These are phyloP conservation scores for Champsocephalus esox DNA, from an alignment of 2,797 vertebrate genomes.

Conservation along the genomic window DNA sequence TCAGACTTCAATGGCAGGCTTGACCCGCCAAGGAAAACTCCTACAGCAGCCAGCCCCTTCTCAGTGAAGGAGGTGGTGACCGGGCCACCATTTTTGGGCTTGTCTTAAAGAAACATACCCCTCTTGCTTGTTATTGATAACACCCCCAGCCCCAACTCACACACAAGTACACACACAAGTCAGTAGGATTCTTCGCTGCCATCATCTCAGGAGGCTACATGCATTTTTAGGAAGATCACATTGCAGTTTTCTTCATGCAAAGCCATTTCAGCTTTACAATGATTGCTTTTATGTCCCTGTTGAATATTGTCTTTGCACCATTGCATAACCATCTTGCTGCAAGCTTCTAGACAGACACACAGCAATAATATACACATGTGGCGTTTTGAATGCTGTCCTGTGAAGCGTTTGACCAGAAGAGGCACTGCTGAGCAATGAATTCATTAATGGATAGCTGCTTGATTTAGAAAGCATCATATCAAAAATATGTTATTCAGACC, in stretches of 20 bases:
- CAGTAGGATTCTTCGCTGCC: slow-evolving; percentile 25
- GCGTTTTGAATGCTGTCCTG: not conserved
- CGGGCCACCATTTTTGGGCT: slow-evolving; percentile 95
- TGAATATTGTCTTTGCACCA: slow-evolving; percentile 2
- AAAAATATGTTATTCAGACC: not conserved
- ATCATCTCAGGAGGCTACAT: slow-evolving; percentile 29
- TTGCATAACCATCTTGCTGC: not conserved
- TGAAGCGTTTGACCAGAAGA: not conserved
- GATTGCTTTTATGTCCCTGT: slow-evolving; percentile 2
- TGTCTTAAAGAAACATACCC: slow-evolving; percentile 96
- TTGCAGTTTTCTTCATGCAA: slow-evolving; percentile 17
- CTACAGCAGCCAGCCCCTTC: slow-evolving; percentile 91
- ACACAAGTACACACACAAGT: slow-evolving; percentile 12
- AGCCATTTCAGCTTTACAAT: not conserved
- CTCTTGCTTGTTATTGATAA: slow-evolving; percentile 93
- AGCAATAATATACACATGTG: not conserved
- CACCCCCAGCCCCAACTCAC: slow-evolving; percentile 66
- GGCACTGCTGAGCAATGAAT: not conserved
- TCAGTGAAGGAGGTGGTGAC: slow-evolving; percentile 93
- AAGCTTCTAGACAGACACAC: not conserved
- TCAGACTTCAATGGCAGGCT: slow-evolving; percentile 98
- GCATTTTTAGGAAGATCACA: slow-evolving; percentile 22
- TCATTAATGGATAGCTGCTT: not conserved
- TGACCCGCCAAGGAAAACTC: slow-evolving; percentile 98
- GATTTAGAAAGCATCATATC: too few relatives aligned